Percentiles rank a stretch among this genome's conserved stretches.
These are phyloP conservation scores for Hormiphora californensis DNA, from an alignment of 37 sponge, comb jelly and placozoan species.

Conservation along the genomic window DNA sequence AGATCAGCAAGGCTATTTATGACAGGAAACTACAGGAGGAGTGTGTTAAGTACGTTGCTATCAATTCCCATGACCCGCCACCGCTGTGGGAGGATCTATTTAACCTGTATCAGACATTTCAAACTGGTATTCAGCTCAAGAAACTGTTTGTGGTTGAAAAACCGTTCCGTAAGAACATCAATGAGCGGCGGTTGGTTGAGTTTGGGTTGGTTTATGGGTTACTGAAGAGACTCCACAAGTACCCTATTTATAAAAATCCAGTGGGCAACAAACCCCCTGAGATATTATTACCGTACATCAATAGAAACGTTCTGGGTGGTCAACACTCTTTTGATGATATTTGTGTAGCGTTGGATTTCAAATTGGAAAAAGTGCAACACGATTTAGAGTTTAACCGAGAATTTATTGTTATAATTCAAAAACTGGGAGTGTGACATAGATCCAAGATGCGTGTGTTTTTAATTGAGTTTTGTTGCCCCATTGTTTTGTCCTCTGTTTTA, in stretches of 20 bases:
- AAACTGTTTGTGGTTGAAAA: constrained; percentile 7
- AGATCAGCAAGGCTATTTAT: neutral
- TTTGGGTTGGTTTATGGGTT: constrained; percentile 37
- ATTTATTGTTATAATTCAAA: constrained; percentile 27
- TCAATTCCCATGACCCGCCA: neutral
- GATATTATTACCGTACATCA: neutral
- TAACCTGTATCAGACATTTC: constrained; percentile 40
- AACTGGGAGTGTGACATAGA: constrained; percentile 1
- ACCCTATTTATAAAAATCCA: neutral
- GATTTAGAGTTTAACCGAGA: neutral
- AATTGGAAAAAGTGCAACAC: constrained; percentile 47
- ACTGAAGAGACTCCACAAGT: constrained; percentile 18
- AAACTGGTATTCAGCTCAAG: constrained; percentile 39
- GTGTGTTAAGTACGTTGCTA: constrained; percentile 19
- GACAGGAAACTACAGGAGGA: neutral
- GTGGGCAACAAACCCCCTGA: neutral
- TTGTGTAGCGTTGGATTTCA: constrained; percentile 19
- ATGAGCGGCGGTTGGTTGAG: constrained; percentile 42
- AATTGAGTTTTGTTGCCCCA: neutral
- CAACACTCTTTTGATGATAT: constrained; percentile 53
- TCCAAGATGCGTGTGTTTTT: neutral
- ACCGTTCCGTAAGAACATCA: constrained; percentile 20
- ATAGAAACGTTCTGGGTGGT: neutral
- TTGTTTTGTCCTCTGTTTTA: neutral
- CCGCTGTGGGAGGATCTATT: constrained; percentile 28